Conservation (phyloP, 2,113 vertebrate species). For the Nesoenas mayeri region DNA sequence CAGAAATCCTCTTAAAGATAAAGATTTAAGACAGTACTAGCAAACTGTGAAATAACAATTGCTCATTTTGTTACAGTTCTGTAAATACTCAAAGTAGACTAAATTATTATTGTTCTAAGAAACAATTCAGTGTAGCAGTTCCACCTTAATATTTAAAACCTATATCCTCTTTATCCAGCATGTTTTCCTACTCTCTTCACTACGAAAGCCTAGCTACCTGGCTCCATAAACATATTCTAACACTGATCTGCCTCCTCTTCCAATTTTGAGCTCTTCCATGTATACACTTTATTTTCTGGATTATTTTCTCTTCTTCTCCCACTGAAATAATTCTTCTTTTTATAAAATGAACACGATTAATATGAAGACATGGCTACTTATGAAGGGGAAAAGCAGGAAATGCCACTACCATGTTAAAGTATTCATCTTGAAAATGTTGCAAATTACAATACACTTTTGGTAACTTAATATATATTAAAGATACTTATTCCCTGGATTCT, state of each 20-base stretch:
- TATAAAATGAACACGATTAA: not conserved
- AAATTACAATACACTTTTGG: not conserved
- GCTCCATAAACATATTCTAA: not conserved
- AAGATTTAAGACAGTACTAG: not conserved
- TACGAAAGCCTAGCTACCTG: not conserved
- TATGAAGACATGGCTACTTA: not conserved
- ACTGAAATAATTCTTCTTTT: not conserved
- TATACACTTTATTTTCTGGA: not conserved
- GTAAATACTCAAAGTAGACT: not conserved
- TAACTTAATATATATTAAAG: not conserved
- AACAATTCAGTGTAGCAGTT: not conserved
- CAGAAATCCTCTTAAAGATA: not conserved
- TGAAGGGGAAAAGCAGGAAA: not conserved
- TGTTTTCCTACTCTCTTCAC: not conserved
- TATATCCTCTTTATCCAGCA: accelerated
- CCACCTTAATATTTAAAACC: not conserved
- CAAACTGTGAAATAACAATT: not conserved
- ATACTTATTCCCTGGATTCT: not conserved
- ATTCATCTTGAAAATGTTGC: not conserved
- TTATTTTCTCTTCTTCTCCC: not conserved
- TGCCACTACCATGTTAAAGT: not conserved
- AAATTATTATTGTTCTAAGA: not conserved
- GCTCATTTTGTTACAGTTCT: not conserved
- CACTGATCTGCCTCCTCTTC: not conserved
- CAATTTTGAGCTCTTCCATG: not conserved